Evolutionary conservation across 2,888 invertebrate species (phyloP), one percentile per base, ranked within the genome.

Genomic region (Glaucopsyche alexis): DNA sequence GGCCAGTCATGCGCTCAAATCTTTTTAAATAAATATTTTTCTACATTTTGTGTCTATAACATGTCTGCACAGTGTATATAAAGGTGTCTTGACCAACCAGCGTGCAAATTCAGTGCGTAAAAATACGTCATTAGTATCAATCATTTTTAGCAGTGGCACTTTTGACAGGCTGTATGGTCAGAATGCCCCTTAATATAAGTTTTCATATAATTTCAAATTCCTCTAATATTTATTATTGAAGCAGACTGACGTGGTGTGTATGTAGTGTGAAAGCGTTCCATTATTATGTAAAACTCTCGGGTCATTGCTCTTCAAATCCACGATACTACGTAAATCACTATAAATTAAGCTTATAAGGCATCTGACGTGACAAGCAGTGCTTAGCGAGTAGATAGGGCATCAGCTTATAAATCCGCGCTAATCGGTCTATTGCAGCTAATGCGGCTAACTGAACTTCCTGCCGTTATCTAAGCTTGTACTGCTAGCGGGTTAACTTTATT

Each of bases 391-490:
- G 72, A 66, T 69, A 49, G 55, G 49, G 65, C 75, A 75, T 74
- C 75, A 55, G 71, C 60, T 73, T 74, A 74, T 76, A 77, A 76
- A 75, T 75, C 69, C 66, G 19, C 72, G 38, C 69, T 76, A 77
- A 77, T 76, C 74, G 77, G 74, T 66, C 74, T 73, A 75, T 72
- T 73, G 74, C 67, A 73, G 74, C 76, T 76, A 74, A 73, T 75
- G 74, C 76, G 71, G 74, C 75, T 75, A 75, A 75, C 73, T 74
- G 77, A 73, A 75, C 75, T 77, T 76, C 76, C 77, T 72, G 75
- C 77, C 74, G 70, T 73, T 77, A 75, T 76, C 76, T 74, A 71
- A 74, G 73, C 75, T 74, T 67, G 71, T 60, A 45, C 60, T 19
- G n/a, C 19, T 7, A 19, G 42, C 2, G 42, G 19, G 47, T 69